Evolutionary conservation across 2,113 vertebrate species (phyloP), one percentile per base, ranked within the genome.

Genomic region (Toxotes jaculatrix): DNA sequence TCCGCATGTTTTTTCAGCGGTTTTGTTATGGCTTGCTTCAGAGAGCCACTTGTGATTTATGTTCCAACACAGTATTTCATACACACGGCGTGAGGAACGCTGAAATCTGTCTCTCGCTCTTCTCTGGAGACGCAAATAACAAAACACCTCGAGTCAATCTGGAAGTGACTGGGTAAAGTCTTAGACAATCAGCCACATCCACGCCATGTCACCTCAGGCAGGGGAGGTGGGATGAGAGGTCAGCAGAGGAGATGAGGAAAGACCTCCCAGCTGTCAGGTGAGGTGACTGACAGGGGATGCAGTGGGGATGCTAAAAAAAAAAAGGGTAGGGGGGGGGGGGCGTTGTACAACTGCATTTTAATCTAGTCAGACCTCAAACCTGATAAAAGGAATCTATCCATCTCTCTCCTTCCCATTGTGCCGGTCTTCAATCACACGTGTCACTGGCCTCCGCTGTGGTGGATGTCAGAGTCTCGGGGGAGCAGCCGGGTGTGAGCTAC

Each of bases 371-470:
- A 64, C 78, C 80, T 91, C 88, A 87, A 79, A 84, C 79, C 77
- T 73, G 87, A 90, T 92, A 92, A 93, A 93, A 92, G 87, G 84
- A 81, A 87, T 85, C 78, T 82, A 89, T 89, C 89, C 80, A 78
- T 89, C 84, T 85, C 80, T 79, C 86, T 88, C 57, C n/a, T 62
- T 74, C 83, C 79, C 70, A 79, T 89, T 89, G 83, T 74, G 80
- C 62, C 74, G 79, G 64, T 86, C 91, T 89, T 93, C 90, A 90
- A 91, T 93, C 92, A 91, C 70, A 55, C 0, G 7, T 78, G 89
- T 86, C 88, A 71, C 63, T 69, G 77, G 81, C 55, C 83, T 68
- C 66, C 79, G 80, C 74, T 76, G 53, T 16, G 32, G 9, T 76
- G 61, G 57, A 82, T 31, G 69, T 64, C 86, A 36, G 57, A 42